Conservation (phyloP, 2,888 invertebrate genomes). For the Xiphydria camelus region DNA sequence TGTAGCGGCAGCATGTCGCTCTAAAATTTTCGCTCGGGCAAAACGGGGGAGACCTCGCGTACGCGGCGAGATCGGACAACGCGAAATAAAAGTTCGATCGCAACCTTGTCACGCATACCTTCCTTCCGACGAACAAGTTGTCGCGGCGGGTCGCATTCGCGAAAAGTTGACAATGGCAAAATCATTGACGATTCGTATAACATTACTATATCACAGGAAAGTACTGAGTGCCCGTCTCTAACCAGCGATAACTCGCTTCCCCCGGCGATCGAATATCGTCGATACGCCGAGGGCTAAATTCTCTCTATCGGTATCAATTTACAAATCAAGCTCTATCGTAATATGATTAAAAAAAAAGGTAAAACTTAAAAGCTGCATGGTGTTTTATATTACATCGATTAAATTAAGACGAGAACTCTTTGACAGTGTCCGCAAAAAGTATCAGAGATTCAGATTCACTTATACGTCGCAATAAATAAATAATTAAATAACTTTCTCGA, state of each 20-base stretch:
- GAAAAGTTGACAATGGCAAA: slow-evolving; percentile 15
- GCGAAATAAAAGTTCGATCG: too few species aligned
- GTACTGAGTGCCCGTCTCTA: slow-evolving; percentile 27
- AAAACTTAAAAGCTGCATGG: slow-evolving; percentile 37
- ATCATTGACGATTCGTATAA: slow-evolving; percentile 28
- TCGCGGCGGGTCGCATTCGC: too few species aligned
- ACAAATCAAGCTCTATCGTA: slow-evolving; percentile 23
- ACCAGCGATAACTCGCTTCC: too few species aligned
- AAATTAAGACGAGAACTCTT: slow-evolving; percentile 44
- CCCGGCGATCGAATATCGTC: too few species aligned
- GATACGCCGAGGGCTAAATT: slow-evolving; percentile 9
- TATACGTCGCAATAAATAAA: slow-evolving; percentile 56
- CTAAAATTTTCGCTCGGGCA: too few species aligned
- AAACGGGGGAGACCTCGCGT: too few species aligned
- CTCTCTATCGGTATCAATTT: slow-evolving; percentile 10
- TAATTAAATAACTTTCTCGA: slow-evolving; percentile 53
- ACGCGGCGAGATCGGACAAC: too few species aligned
- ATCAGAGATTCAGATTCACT: slow-evolving; percentile 51
- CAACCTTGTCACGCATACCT: too few species aligned
- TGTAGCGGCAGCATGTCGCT: too few species aligned
- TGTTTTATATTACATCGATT: slow-evolving; percentile 49
- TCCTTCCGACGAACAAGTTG: too few species aligned
- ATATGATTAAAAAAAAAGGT: too few species aligned
- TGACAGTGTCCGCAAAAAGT: slow-evolving; percentile 36
- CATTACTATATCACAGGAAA: slow-evolving; percentile 40